Evolutionary conservation across 2,797 vertebrate species (phyloP), one percentile per base, ranked within the genome.

Genomic region (Pipistrellus nathusii): DNA sequence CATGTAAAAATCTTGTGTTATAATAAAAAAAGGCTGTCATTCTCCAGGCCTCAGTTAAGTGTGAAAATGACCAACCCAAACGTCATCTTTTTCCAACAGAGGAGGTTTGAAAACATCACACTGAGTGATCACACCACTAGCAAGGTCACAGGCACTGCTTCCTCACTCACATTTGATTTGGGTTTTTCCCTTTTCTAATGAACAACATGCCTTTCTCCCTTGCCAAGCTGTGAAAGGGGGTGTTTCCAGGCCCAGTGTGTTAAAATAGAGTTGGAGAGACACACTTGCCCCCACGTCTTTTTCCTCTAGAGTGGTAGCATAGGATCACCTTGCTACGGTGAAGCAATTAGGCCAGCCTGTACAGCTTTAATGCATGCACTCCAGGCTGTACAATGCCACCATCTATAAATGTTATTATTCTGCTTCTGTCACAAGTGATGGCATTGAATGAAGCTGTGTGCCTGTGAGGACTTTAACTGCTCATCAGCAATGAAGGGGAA

Each of bases 351-450:
- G 7, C 90, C 97, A 97, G 95, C 95, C 97, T 97, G 89, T 95
- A 97, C 97, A 97, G 92, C 97, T 96, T 98, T 97, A 97, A 98
- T 98, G 97, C 98, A 96, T 96, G 53, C 35, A 92, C 97, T 97
- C 88, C 94, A 51, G 97, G 97, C 97, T 97, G 95, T 95, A 90
- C 94, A 97, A 97, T 90, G 96, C 96, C 97, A 97, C 96, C 94
- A 96, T 86, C 97, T 97, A 98, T 90, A 95, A 97, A 91, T 44
- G 0, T 97, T 97, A 95, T 96, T 92, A 91, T 94, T 98, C 95
- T 93, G 93, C 82, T 97, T 85, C 87, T 89, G 57, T 96, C 97
- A 92, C 90, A 82, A 96, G 95, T 71, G 90, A 94, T 59, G 94
- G 88, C 94, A 94, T 57, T 0, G 55, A 97, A 91, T 90, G 38